phyloP scores from a whole-genome alignment of 2,797 vertebrate species.

The Ctenopoma multispine region DNA sequence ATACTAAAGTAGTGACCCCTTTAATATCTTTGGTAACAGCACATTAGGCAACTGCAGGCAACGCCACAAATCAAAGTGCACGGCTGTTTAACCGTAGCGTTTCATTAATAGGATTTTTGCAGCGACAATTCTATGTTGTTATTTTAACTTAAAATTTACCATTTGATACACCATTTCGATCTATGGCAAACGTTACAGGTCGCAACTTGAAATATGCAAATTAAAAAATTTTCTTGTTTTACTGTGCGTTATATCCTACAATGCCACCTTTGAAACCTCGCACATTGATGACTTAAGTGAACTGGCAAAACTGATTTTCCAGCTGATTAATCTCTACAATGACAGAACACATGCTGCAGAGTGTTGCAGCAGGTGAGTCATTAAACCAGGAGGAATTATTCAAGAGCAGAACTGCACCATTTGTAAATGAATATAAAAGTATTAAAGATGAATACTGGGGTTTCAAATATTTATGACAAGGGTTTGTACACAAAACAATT shows the following conservation, averaged over 20 bases:
- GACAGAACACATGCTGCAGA: slow-evolving; percentile 16
- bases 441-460: slow-evolving; percentile 15
- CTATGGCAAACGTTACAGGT: background rate
- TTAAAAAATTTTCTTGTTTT: background rate
- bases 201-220: slow-evolving; percentile 11
- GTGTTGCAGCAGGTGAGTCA: slow-evolving; percentile 27
- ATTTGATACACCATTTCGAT: background rate
- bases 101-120: slow-evolving; percentile 1
- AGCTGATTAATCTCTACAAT: slow-evolving; percentile 28
- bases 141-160: background rate
- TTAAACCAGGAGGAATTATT: slow-evolving; percentile 26
- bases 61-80: background rate
- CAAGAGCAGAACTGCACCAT: slow-evolving; percentile 14
- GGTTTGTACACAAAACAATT: slow-evolving; percentile 4
- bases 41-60: background rate
- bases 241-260: background rate
- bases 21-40: background rate
- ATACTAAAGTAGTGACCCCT: background rate
- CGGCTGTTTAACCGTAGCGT: background rate
- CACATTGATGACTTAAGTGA: slow-evolving; percentile 24
- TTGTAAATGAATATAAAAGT: slow-evolving; percentile 1
- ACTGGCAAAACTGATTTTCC: slow-evolving; percentile 22
- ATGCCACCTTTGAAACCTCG: slow-evolving; percentile 9
- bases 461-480: slow-evolving; percentile 15
- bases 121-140: background rate